A percentile compares a stretch with the other conserved stretches of the same genome.
These are phyloP conservation scores for Chelon labrosus DNA, from an alignment of 2,797 vertebrate species.

Conservation along the genomic window DNA sequence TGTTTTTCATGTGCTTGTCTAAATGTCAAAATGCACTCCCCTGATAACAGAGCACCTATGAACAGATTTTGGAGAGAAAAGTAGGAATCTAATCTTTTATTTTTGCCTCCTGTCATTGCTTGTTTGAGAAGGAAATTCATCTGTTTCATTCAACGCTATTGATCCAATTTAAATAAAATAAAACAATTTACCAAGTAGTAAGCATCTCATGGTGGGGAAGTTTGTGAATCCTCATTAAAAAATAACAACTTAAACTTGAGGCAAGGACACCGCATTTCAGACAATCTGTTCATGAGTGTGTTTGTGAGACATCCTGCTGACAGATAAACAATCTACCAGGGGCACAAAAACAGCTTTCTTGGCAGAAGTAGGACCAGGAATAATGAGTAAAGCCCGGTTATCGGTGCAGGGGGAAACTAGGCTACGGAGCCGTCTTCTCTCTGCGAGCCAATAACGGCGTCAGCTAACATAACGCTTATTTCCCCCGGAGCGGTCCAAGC, in stretches of 20 bases:
- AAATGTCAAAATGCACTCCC: neutral
- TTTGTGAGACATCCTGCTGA: slow-evolving; percentile 44
- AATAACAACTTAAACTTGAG: slow-evolving; percentile 4
- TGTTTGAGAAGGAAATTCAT: slow-evolving; percentile 1
- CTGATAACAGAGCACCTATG: neutral
- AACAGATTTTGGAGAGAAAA: neutral
- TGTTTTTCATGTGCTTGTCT: neutral
- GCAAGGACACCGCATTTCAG: slow-evolving; percentile 30
- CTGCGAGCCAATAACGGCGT: slow-evolving; percentile 52
- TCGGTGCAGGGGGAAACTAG: slow-evolving; percentile 39
- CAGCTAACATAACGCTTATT: slow-evolving; percentile 50
- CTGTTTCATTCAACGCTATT: neutral
- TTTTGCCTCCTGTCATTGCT: neutral
- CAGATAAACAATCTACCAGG: slow-evolving; percentile 36
- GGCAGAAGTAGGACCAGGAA: slow-evolving; percentile 45
- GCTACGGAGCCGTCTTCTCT: slow-evolving; percentile 38
- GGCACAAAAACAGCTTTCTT: slow-evolving; percentile 42
- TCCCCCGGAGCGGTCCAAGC: slow-evolving; percentile 40
- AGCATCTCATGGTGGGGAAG: no score
- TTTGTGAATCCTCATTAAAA: no score
- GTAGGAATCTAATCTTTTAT: neutral
- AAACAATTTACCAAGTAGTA: no score
- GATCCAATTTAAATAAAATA: no score
- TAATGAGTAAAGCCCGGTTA: slow-evolving; percentile 44
- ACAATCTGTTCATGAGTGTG: slow-evolving; percentile 35